A percentile compares a stretch with the other conserved stretches of the same genome.
These are phyloP conservation scores for Forbesichthys agassizii DNA, from an alignment of 2,113 vertebrate species.

Conservation along the genomic window DNA sequence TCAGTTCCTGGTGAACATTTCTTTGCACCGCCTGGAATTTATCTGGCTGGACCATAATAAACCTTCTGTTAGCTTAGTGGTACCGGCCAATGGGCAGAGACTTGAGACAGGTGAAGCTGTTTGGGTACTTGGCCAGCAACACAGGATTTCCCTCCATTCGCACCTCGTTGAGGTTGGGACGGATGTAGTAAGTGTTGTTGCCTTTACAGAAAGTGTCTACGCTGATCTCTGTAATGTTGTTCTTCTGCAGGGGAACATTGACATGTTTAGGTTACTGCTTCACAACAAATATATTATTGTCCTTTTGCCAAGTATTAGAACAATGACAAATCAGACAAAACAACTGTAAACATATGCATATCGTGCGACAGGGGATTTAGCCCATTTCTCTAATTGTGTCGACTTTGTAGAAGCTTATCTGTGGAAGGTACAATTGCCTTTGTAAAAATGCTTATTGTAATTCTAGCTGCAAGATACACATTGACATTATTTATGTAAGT, in stretches of 20 bases:
- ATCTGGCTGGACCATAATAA: conserved; percentile 25
- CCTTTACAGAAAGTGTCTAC: conserved; percentile 92
- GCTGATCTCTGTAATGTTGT: conserved; percentile 90
- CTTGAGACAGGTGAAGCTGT: conserved; percentile 91
- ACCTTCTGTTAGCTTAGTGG: conserved; percentile 73
- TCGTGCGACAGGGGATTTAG: too few species aligned
- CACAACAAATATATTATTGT: too few species aligned
- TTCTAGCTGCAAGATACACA: too few species aligned
- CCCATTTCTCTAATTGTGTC: too few species aligned
- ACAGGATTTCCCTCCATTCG: conserved; percentile 93
- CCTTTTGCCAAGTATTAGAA: too few species aligned
- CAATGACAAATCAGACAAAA: too few species aligned
- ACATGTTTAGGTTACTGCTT: not conserved
- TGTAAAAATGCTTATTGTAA: too few species aligned
- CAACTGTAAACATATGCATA: too few species aligned
- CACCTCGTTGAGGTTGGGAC: conserved; percentile 85
- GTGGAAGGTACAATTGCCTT: too few species aligned
- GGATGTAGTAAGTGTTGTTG: conserved; percentile 88
- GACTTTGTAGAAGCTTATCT: too few species aligned
- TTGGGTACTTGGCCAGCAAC: conserved; percentile 86
- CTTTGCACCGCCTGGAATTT: conserved; percentile 21
- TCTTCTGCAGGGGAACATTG: conserved; percentile 79
- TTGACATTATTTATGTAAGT: not conserved
- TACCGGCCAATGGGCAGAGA: conserved; percentile 88
- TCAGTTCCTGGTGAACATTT: conserved; percentile 14